These are phyloP conservation scores for Chrysina gloriosa DNA, from an alignment of 2,888 invertebrate species.

Conservation along the genomic window DNA sequence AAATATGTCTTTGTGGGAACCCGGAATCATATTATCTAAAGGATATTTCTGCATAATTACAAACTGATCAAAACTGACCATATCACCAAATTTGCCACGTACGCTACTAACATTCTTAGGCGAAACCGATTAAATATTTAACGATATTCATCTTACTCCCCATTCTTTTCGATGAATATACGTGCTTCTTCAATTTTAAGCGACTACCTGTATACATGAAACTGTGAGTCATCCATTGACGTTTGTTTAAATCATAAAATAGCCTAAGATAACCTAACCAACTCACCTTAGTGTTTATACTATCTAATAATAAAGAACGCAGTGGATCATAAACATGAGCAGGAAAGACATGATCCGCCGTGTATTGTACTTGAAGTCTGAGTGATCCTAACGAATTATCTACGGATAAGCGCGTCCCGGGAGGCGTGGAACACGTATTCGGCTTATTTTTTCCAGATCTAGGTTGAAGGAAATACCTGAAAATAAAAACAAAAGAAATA, in stretches of 20 bases:
- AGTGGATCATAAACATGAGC: slow-evolving; percentile 83
- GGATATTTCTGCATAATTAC: too few species aligned
- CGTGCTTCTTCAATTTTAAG: too few species aligned
- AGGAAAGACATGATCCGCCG: slow-evolving; percentile 90
- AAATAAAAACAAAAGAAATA: slow-evolving; percentile 43
- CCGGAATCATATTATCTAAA: too few species aligned
- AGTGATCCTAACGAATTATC: slow-evolving; percentile 82
- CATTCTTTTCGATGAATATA: too few species aligned
- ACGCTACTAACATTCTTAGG: too few species aligned
- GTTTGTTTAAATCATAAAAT: too few species aligned
- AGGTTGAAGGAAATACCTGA: slow-evolving; percentile 83
- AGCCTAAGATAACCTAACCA: neutral
- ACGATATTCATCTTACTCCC: too few species aligned
- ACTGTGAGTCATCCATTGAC: too few species aligned
- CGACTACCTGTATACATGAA: neutral
- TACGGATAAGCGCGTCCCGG: slow-evolving; percentile 77
- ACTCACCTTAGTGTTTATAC: slow-evolving; percentile 74
- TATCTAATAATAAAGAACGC: slow-evolving; percentile 80
- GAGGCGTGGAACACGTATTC: slow-evolving; percentile 75
- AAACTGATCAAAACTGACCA: too few species aligned
- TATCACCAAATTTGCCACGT: too few species aligned
- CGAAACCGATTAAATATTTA: too few species aligned
- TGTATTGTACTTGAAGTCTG: slow-evolving; percentile 87
- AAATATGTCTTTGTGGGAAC: too few species aligned
- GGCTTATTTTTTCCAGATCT: slow-evolving; percentile 73